A percentile compares a stretch with the other conserved stretches of the same genome.
These are phyloP conservation scores for Rhynchotus rufescens DNA, from an alignment of 2,797 vertebrate genomes.

Conservation along the genomic window DNA sequence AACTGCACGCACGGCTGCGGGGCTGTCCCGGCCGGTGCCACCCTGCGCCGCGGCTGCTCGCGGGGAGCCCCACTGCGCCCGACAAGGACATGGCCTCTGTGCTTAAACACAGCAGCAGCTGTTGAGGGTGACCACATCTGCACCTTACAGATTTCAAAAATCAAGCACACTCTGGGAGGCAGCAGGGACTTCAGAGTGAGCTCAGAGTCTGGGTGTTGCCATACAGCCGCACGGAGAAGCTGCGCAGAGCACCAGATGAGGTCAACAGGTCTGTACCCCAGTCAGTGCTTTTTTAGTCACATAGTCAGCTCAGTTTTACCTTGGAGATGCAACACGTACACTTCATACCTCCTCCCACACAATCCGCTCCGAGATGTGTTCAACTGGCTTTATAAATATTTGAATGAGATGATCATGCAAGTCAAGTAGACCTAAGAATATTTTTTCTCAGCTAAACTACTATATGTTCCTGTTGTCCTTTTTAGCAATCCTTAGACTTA, in stretches of 20 bases:
- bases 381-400: constrained; percentile 56
- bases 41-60: too few relatives aligned
- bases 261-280: constrained; percentile 5
- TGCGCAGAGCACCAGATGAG: background rate
- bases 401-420: constrained; percentile 41
- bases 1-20: background rate
- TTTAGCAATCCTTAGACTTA: background rate
- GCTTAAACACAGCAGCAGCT: background rate
- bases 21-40: background rate
- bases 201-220: background rate
- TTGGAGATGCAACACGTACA: constrained; percentile 47
- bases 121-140: background rate
- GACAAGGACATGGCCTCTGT: background rate
- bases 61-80: background rate
- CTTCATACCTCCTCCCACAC: constrained; percentile 58
- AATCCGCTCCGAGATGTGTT: constrained; percentile 39
- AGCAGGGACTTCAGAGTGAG: constrained; percentile 7
- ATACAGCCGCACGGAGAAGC: constrained; percentile 1
- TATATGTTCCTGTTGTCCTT: background rate
- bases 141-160: background rate
- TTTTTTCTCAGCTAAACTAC: constrained; percentile 29
- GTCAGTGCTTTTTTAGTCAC: constrained; percentile 52
- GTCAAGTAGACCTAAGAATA: constrained; percentile 33
- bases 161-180: background rate
- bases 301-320: constrained; percentile 42